These are phyloP conservation scores for Origma solitaria DNA, from an alignment of 2,113 vertebrate species.

Conservation along the genomic window DNA sequence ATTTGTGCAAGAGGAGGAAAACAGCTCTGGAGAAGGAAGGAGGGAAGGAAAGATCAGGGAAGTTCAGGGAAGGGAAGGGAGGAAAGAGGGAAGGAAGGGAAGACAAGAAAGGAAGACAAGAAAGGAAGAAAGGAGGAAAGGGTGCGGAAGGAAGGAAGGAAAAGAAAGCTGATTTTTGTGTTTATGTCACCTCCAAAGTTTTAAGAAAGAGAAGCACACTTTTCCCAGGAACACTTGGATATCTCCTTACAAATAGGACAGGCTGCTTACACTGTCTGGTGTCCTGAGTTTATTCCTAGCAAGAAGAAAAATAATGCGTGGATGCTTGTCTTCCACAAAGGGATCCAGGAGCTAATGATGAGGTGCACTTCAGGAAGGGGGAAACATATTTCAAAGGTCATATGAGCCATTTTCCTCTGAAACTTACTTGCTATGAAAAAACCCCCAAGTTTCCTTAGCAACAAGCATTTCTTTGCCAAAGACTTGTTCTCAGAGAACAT, in stretches of 20 bases:
- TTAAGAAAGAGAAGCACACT: fast-evolving
- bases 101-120: not conserved
- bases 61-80: not conserved
- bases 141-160: too few species aligned
- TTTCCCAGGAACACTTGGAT: not conserved
- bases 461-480: not conserved
- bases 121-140: too few species aligned
- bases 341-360: not conserved
- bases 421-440: not conserved
- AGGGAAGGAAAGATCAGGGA: too few species aligned
- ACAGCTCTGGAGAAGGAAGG: not conserved
- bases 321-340: not conserved
- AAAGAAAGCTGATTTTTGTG: not conserved
- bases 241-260: not conserved
- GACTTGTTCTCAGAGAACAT: not conserved
- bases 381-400: not conserved
- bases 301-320: not conserved
- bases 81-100: not conserved
- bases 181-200: not conserved
- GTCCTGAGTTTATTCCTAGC: not conserved
- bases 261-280: not conserved
- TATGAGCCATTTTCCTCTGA: not conserved
- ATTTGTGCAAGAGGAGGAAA: not conserved
- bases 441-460: not conserved
- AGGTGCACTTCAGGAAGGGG: not conserved